Percentiles rank a stretch among this genome's conserved stretches.
Evolutionary conservation across 2,113 vertebrate species (phyloP).

Genomic region (Oryzias curvinotus): DNA sequence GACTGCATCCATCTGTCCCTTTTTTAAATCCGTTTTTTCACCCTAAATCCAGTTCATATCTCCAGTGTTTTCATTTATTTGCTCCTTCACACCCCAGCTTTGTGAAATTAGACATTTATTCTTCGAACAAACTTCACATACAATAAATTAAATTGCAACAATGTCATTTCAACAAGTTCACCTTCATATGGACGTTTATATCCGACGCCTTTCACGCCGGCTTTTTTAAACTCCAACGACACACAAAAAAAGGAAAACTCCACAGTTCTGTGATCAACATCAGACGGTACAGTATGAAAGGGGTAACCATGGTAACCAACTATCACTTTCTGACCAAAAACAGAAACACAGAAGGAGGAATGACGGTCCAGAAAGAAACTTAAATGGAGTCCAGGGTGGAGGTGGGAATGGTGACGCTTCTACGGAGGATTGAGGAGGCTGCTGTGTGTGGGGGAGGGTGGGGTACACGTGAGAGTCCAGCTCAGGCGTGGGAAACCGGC

Average conservation of each 20-base stretch:
- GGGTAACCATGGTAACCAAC: conserved; percentile 15
- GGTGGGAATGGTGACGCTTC: conserved; percentile 20
- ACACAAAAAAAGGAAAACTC: conserved; percentile 46
- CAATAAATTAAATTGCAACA: conserved; percentile 78
- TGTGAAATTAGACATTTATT: conserved; percentile 77
- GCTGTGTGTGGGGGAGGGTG: neutral
- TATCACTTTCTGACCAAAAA: neutral
- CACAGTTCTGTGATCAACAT: conserved; percentile 45
- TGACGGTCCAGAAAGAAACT: conserved; percentile 12
- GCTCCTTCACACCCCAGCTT: conserved; percentile 18
- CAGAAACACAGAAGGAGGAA: conserved; percentile 11
- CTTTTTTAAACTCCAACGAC: conserved; percentile 52
- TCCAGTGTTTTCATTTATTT: neutral
- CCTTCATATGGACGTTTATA: conserved; percentile 56
- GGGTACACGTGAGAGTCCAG: conserved; percentile 20
- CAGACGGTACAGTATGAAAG: conserved; percentile 33
- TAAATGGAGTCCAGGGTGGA: conserved; percentile 30
- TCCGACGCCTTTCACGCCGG: conserved; percentile 36
- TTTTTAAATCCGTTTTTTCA: too few relatives aligned
- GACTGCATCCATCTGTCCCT: too few relatives aligned
- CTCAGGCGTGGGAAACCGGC: conserved; percentile 89
- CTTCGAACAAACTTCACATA: conserved; percentile 75
- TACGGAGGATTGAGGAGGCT: neutral
- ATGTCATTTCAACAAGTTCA: conserved; percentile 68
- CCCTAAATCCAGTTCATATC: neutral